Evolutionary conservation across 2,888 invertebrate species (phyloP).

Genomic region (Eueremaeus valkanovi): DNA sequence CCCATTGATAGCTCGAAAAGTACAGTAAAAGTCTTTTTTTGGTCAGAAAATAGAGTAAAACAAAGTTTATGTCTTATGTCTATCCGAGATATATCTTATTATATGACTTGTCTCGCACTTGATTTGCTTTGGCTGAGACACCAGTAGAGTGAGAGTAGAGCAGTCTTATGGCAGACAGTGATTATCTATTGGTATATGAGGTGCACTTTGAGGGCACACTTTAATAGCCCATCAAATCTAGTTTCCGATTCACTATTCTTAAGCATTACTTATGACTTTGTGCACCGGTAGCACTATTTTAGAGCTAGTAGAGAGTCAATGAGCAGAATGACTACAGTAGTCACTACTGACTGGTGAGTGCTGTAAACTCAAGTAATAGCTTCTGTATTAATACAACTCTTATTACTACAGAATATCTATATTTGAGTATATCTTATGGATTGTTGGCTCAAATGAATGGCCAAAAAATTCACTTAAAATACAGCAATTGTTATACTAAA

Average conservation of each 20-base stretch:
- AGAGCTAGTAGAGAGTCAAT: neutral
- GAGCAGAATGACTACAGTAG: neutral
- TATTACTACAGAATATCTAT: too few relatives aligned
- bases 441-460: constrained; percentile 11
- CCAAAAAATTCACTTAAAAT: neutral
- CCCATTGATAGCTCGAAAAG: too few relatives aligned
- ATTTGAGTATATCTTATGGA: too few relatives aligned
- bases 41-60: neutral
- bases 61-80: neutral
- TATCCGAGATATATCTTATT: neutral
- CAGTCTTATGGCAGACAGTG: constrained; percentile 20
- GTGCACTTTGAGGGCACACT: constrained; percentile 11
- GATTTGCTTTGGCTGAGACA: neutral
- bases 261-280: neutral
- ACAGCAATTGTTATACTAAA: constrained; percentile 8
- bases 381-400: neutral
- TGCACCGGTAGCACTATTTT: neutral
- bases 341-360: too few relatives aligned
- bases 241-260: constrained; percentile 17
- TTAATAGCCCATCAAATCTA: constrained; percentile 21
- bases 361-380: neutral
- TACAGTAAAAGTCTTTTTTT: neutral
- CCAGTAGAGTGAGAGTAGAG: neutral
- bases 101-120: constrained; percentile 16
- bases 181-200: neutral